phyloP scores from a whole-genome alignment of 37 sponge, comb jelly and placozoan genomes.

The Amphimedon queenslandica region DNA sequence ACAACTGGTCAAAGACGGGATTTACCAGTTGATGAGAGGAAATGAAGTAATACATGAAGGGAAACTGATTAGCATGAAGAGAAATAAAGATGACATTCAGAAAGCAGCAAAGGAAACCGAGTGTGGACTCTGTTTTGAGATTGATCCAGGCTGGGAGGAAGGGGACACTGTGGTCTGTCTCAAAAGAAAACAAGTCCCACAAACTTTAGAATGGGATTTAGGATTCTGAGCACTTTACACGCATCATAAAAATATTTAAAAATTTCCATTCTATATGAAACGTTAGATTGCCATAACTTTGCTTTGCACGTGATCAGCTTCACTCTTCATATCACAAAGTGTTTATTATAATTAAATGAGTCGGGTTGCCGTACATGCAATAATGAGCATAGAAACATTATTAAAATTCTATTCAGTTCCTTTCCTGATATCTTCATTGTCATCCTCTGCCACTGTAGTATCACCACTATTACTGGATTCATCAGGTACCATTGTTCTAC shows the following conservation, averaged over 20 bases:
- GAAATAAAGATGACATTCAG: constrained; percentile 41
- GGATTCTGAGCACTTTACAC: constrained; percentile 23
- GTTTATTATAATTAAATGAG: too few relatives aligned
- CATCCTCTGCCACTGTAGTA: too few relatives aligned
- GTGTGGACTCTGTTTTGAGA: constrained; percentile 62
- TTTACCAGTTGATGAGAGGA: constrained; percentile 44
- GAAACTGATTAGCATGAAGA: constrained; percentile 35
- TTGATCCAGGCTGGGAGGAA: constrained; percentile 29
- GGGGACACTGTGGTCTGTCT: constrained; percentile 56
- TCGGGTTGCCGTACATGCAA: too few relatives aligned
- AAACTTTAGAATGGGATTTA: constrained; percentile 48
- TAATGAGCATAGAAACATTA: too few relatives aligned
- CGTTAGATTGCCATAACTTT: too few relatives aligned
- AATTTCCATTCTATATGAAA: too few relatives aligned
- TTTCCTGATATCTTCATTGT: too few relatives aligned
- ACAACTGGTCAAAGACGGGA: constrained; percentile 25
- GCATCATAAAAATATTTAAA: neutral
- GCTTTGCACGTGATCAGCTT: too few relatives aligned
- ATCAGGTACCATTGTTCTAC: too few relatives aligned
- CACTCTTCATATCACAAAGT: too few relatives aligned
- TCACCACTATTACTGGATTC: too few relatives aligned
- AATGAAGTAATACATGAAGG: constrained; percentile 55
- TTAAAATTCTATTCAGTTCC: too few relatives aligned
- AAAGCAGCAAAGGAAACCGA: constrained; percentile 68
- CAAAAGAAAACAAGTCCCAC: constrained; percentile 17